Evolutionary conservation across 2,797 vertebrate genomes (phyloP), one percentile per base, ranked within the genome.

Genomic region (Sus cebifrons): DNA sequence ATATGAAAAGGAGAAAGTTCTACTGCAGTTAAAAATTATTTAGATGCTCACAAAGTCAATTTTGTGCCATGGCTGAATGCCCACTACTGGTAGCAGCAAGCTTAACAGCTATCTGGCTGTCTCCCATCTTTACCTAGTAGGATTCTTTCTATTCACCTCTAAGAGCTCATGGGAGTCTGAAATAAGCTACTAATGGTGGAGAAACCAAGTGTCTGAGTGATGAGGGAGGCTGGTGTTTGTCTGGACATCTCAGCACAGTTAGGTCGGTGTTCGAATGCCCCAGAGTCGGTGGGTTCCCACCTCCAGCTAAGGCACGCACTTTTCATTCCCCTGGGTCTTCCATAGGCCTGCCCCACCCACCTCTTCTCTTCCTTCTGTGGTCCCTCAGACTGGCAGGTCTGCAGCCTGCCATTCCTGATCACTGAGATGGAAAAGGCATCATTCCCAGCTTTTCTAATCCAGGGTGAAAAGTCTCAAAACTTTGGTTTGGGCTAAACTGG

Each of bases 21-120:
- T 67, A 40, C 18, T 70, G 70, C 81, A 29, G 78, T 68, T 79
- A 89, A 84, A 91, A 84, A 85, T 68, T 29, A 64, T n/a, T 58
- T 52, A 70, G n/a, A 60, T 9, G 17, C 21, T 91, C 82, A 54
- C n/a, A 32, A 86, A 67, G 40, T 32, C 65, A 91, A 64, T 15
- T 67, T 52, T 25, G 54, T 78, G 25, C 44, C 60, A n/a, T 13
- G 18, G n/a, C 23, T 82, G 58, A 88, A 54, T 10, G 18, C 67
- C 56, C 15, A 40, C 15, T 25, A 1, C 2, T 15, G 54, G 60
- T 29, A 23, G 60, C n/a, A 85, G 32, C 8, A 52, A 44, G 40
- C 32, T 40, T 25, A 86, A 40, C 0, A 71, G 86, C n/a, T 77
- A 18, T 40, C 32, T 62, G 56, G 14, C 15, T 71, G 40, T 32